Conservation (phyloP, 2,797 vertebrate genomes). For the Cichlasoma orientale region DNA sequence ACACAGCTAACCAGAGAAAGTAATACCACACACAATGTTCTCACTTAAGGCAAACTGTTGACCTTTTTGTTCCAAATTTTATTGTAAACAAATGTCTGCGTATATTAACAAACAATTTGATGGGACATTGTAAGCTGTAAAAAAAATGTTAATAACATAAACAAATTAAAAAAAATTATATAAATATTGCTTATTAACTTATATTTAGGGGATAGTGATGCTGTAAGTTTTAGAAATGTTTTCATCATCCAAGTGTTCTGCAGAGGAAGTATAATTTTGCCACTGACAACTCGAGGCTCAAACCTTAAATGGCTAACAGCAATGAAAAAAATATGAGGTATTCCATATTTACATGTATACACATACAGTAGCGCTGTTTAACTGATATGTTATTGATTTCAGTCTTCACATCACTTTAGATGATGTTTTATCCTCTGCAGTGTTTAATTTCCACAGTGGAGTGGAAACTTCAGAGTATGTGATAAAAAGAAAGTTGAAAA, state of each 20-base stretch:
- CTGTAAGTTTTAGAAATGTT: not conserved
- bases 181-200: not conserved
- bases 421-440: not conserved
- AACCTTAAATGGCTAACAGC: not conserved
- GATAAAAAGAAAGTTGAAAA: not conserved
- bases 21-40: not conserved
- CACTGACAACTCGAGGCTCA: not conserved
- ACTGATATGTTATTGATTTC: not conserved
- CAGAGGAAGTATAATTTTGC: not conserved
- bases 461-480: not conserved
- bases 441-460: not conserved
- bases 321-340: not conserved
- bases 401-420: not conserved
- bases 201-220: not conserved
- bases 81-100: not conserved
- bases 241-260: not conserved
- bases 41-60: not conserved
- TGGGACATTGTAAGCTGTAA: not conserved
- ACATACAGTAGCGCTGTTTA: not conserved
- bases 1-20: not conserved
- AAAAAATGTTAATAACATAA: not conserved
- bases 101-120: not conserved
- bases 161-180: not conserved
- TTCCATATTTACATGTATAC: not conserved
- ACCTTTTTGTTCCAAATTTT: not conserved